Evolutionary conservation across 92 coral and sea anemone genomes (phyloP), one percentile per base, ranked within the genome.

Genomic region (Heteractis magnifica): DNA sequence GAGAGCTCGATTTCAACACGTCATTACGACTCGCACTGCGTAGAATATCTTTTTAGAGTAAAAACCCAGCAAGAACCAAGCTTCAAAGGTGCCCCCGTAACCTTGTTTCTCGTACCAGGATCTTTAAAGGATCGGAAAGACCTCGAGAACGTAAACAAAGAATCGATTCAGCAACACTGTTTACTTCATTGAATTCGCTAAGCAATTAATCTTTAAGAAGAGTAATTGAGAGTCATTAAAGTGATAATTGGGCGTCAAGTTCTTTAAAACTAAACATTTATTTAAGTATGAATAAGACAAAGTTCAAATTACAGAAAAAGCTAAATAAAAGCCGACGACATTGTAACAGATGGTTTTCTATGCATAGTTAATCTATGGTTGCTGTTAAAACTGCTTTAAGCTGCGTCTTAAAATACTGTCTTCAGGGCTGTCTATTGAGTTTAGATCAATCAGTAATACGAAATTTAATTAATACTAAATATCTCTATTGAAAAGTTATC

Each of bases 401-500:
- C 48, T 34, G 44, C 3, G 44, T 34, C 44, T 34, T 34, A 34
- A 34, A 2, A 34, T 34, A 2, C 49, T 68, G 20, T 8, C 26
- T 8, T 13, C 20, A 68, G 73, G 4, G 49, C 44, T 65, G 49
- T 64, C 41, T 18, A 8, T 64, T 64, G 71, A 64, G 26, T 18
- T 18, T 41, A 68, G 73, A 68, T 68, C 73, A 68, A 26, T 68
- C 49, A 68, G 6, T 68, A 26, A 26, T 21, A n/a, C 73, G 23
- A 11, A 62, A 34, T 62, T 23, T 68, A 68, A 68, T 26, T 68
- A 48, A 26, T 68, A 68, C 73, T 68, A 68, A 26, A 62, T 62
- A 62, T 58, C 64, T 58, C 10, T 18, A 68, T 68, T 68, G 73
- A 68, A 68, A 20, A 68, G 73, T 68, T 20, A 68, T 68, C 73